Evolutionary conservation across 2,888 invertebrate genomes (phyloP), one percentile per base, ranked within the genome.

Genomic region (Eumerus sabulonum): DNA sequence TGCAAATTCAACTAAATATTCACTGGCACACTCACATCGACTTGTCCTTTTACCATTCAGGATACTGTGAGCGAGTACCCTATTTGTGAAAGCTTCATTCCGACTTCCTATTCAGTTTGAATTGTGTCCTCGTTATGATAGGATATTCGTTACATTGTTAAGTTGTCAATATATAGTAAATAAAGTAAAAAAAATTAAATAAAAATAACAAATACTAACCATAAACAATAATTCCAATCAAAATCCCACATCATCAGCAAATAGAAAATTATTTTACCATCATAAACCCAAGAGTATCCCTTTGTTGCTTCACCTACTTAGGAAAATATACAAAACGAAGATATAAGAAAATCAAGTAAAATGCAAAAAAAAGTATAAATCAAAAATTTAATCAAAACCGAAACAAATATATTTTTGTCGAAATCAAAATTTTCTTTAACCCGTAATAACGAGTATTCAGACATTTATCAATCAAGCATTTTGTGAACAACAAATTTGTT

Each of bases 61-160:
- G 79, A 79, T 63, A 79, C 51, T 62, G 77, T 68, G 77, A 79
- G 79, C 79, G 68, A 74, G 74, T 50, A 79, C 86, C 86, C 88
- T 87, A 87, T 88, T 88, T 87, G 86, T 86, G 87, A 87, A 85
- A 83, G 85, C 84, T 85, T 86, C 87, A 86, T 86, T 85, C 82
- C 84, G 81, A 84, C 84, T 86, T 88, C 86, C 87, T 85, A 85
- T 87, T 89, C 88, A 88, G 88, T 88, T 87, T 87, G 86, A 88
- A 88, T 88, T 88, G 87, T 87, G 88, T 87, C 89, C 87, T 89
- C 88, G 87, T 87, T 87, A 86, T 87, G 88, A 88, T 88, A 89
- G 88, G 88, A 88, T 88, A 88, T 88, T 88, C 87, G 88, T 88
- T 88, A 87, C 86, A 87, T 88, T 88, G 87, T 88, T 87, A 87